phyloP scores from a whole-genome alignment of 1,140 invertebrate genomes.

The Dendrolimus punctatus region DNA sequence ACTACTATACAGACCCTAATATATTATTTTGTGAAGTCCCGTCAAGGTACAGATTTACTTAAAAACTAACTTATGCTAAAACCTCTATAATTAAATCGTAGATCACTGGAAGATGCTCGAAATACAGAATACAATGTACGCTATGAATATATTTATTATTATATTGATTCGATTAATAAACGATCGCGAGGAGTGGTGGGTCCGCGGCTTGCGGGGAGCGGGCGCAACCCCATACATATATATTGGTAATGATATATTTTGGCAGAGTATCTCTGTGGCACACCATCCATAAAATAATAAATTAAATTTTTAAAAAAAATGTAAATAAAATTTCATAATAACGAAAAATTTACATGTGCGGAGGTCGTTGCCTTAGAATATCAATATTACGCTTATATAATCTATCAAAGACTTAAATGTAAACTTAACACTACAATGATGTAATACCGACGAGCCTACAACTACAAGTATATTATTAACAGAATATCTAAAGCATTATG shows the following conservation, averaged over 20 bases:
- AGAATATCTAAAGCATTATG: slow-evolving; percentile 71
- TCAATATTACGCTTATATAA: slow-evolving; percentile 60
- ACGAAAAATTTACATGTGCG: slow-evolving; percentile 56
- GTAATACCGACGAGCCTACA: slow-evolving; percentile 65
- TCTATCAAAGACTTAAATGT: slow-evolving; percentile 57
- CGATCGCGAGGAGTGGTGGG: slow-evolving; percentile 33
- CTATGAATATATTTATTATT: background rate
- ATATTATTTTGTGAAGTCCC: slow-evolving; percentile 63
- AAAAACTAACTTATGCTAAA: slow-evolving; percentile 60
- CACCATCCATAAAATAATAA: slow-evolving; percentile 57
- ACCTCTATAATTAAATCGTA: slow-evolving; percentile 56
- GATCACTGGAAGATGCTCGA: slow-evolving; percentile 68
- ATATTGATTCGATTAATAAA: background rate
- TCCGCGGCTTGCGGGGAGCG: slow-evolving; percentile 6
- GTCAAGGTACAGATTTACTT: slow-evolving; percentile 64
- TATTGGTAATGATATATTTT: slow-evolving; percentile 71
- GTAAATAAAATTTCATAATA: slow-evolving; percentile 68
- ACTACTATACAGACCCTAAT: slow-evolving; percentile 30
- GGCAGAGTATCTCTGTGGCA: slow-evolving; percentile 73
- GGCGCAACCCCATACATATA: slow-evolving; percentile 7
- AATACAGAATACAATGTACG: slow-evolving; percentile 51
- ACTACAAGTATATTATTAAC: slow-evolving; percentile 70
- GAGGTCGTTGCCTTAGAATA: slow-evolving; percentile 62
- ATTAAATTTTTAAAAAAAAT: slow-evolving; percentile 70
- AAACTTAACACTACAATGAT: slow-evolving; percentile 56